Conservation (phyloP, 2,113 vertebrate species). For the Phylloscopus trochiloides region DNA sequence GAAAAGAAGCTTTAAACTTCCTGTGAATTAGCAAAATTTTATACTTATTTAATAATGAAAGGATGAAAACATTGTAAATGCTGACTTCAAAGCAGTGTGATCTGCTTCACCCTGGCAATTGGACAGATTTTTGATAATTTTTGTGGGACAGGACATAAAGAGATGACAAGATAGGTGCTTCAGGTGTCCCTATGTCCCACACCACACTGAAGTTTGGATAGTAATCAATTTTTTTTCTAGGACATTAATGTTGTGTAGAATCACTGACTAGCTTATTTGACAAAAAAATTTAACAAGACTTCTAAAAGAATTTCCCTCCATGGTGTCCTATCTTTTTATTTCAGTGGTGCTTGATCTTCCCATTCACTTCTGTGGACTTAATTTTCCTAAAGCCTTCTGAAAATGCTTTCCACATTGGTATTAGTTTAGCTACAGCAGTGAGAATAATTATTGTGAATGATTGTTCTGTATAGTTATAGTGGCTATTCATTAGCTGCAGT, state of each 20-base stretch:
- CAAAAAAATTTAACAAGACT: background rate
- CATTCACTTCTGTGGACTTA: background rate
- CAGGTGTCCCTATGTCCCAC: background rate
- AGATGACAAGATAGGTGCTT: background rate
- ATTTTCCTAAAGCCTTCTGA: background rate
- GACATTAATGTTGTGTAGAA: background rate
- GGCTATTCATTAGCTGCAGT: background rate
- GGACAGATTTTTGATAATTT: background rate
- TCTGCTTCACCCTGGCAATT: background rate
- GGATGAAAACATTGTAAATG: background rate
- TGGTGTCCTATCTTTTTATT: background rate
- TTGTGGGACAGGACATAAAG: background rate
- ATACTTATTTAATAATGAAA: background rate
- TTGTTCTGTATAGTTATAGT: background rate
- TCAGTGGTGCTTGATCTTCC: background rate
- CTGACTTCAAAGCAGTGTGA: background rate
- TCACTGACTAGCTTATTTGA: background rate
- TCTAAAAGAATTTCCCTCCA: background rate
- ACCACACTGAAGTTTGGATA: background rate
- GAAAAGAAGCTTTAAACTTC: background rate
- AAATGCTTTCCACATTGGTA: background rate
- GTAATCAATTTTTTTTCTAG: background rate
- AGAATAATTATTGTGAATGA: background rate
- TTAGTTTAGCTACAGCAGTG: background rate
- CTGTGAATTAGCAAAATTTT: background rate